These are phyloP conservation scores for Lasius platythorax DNA, from an alignment of 2,888 invertebrate genomes.

Conservation along the genomic window DNA sequence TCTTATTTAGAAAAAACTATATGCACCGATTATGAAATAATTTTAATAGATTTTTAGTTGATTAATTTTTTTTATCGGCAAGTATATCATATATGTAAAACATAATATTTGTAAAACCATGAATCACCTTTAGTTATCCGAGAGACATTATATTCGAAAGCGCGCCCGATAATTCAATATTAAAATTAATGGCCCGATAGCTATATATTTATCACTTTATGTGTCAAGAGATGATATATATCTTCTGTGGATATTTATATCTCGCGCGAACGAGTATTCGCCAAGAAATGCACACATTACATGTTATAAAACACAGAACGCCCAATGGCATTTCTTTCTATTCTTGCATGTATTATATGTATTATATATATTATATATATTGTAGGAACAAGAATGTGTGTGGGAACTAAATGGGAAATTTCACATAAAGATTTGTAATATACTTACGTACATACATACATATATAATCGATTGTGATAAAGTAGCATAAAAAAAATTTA, in stretches of 20 bases:
- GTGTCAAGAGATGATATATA: background rate
- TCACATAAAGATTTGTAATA: too few relatives aligned
- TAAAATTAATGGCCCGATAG: slow-evolving; percentile 1
- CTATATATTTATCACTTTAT: background rate
- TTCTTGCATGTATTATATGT: too few relatives aligned
- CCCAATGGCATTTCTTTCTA: too few relatives aligned
- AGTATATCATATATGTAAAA: background rate
- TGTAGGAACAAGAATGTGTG: too few relatives aligned
- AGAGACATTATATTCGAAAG: background rate
- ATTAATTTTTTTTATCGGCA: background rate
- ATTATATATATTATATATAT: too few relatives aligned
- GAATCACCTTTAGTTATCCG: background rate
- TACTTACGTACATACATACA: too few relatives aligned
- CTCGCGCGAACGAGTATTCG: background rate
- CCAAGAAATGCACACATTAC: background rate
- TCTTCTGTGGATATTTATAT: background rate
- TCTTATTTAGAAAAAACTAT: too few relatives aligned
- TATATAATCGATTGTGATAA: too few relatives aligned
- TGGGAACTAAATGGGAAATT: too few relatives aligned
- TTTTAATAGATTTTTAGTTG: background rate
- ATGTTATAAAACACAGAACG: background rate
- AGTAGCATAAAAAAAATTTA: too few relatives aligned
- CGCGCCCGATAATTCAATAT: background rate
- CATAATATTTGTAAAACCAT: background rate
- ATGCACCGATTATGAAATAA: background rate